Evolutionary conservation across 2,113 vertebrate species (phyloP).

Genomic region (Machaerirhynchus nigripectus): DNA sequence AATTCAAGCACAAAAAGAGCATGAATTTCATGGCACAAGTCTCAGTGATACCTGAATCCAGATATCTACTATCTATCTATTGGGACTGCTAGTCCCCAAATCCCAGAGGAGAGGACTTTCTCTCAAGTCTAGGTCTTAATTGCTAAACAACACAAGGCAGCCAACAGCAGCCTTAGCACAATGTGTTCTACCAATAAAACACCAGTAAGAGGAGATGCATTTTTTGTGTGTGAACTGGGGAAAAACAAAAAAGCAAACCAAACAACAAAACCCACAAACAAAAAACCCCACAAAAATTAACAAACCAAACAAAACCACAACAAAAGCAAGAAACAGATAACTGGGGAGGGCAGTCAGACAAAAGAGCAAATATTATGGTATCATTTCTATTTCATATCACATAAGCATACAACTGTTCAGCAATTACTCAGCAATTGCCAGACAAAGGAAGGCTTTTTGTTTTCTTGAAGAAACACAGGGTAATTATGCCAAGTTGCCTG

Average conservation of each 20-base stretch:
- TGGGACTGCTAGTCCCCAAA: background rate
- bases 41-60: background rate
- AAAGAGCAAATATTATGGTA: background rate
- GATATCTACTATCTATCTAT: no score
- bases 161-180: background rate
- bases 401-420: background rate
- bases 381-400: background rate
- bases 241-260: background rate
- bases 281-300: background rate
- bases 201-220: background rate
- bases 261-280: background rate
- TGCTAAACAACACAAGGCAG: background rate
- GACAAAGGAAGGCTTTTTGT: conserved; percentile 22
- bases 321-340: background rate
- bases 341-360: background rate
- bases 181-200: background rate
- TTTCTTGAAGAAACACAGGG: conserved; percentile 2
- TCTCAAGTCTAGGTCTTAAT: background rate
- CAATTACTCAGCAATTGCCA: background rate
- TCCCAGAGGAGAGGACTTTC: background rate
- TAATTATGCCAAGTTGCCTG: conserved; percentile 6
- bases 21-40: accelerated
- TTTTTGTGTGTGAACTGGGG: background rate
- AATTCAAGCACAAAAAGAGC: background rate
- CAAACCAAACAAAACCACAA: background rate